These are phyloP conservation scores for Lycaena phlaeas DNA, from an alignment of 2,888 invertebrate species.

Conservation along the genomic window DNA sequence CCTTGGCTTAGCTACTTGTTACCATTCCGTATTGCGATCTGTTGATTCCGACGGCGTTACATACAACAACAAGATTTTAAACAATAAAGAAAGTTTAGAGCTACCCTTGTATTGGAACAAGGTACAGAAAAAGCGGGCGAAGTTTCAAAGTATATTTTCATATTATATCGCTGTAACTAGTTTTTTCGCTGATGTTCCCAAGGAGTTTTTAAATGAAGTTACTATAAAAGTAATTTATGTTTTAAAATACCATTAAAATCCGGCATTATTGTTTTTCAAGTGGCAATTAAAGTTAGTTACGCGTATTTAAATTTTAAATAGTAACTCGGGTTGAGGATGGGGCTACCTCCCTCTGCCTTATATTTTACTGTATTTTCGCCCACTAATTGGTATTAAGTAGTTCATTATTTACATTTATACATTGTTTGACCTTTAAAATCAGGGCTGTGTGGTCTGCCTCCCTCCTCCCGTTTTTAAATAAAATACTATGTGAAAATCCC, in stretches of 20 bases:
- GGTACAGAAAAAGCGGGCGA: constrained; percentile 8
- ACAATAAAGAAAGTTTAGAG: constrained; percentile 19
- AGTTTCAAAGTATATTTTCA: constrained; percentile 9
- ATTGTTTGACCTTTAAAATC: too few species aligned
- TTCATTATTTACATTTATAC: too few species aligned
- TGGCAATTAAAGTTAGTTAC: not conserved
- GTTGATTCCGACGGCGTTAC: constrained; percentile 18
- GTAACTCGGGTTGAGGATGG: too few species aligned
- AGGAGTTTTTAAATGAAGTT: not conserved
- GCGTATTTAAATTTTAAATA: too few species aligned
- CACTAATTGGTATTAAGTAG: too few species aligned
- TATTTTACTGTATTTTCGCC: too few species aligned
- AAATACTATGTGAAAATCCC: too few species aligned
- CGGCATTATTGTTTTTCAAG: not conserved
- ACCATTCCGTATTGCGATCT: constrained; percentile 16
- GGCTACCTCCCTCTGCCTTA: too few species aligned
- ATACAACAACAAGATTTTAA: constrained; percentile 19
- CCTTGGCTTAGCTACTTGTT: constrained; percentile 14
- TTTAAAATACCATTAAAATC: not conserved
- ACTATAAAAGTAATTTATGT: constrained; percentile 5
- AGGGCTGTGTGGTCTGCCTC: too few species aligned
- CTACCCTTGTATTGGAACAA: constrained; percentile 9
- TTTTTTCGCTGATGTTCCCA: constrained; percentile 6
- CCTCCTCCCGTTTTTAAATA: too few species aligned
- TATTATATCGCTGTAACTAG: constrained; percentile 1